Conservation (phyloP, 2,113 vertebrate species). For the Actenoides lindsayi region DNA sequence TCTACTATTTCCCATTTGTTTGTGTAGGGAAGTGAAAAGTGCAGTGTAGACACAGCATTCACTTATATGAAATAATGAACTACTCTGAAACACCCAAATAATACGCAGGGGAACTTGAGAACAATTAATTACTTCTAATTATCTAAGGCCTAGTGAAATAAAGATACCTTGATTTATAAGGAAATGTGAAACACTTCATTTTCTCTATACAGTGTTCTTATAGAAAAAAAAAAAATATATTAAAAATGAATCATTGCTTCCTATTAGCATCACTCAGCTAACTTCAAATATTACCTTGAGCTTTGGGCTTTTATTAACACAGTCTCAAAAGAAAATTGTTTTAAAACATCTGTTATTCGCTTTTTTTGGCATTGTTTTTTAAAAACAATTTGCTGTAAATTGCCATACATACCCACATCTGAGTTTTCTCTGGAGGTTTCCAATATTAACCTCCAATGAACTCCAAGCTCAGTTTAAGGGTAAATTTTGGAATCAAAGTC, state of each 20-base stretch:
- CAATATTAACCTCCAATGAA: neutral
- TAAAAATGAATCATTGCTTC: neutral
- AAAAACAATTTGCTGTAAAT: neutral
- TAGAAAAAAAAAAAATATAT: neutral
- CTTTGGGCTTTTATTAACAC: neutral
- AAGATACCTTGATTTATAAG: neutral
- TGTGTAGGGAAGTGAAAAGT: neutral
- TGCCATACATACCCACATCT: neutral
- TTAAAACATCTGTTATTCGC: neutral
- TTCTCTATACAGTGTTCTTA: neutral
- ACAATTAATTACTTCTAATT: neutral
- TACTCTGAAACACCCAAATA: neutral
- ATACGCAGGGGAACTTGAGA: neutral
- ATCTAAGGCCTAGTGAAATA: neutral
- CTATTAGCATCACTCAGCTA: neutral
- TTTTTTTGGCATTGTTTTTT: neutral
- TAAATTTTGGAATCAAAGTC: neutral
- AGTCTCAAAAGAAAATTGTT: neutral
- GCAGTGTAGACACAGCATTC: neutral
- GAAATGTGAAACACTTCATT: neutral
- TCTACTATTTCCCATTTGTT: neutral
- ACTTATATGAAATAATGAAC: neutral
- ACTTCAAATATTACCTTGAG: neutral
- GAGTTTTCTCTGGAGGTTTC: neutral
- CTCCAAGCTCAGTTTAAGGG: neutral